phyloP scores from a whole-genome alignment of 2,113 vertebrate genomes.

The Rafetus swinhoei region DNA sequence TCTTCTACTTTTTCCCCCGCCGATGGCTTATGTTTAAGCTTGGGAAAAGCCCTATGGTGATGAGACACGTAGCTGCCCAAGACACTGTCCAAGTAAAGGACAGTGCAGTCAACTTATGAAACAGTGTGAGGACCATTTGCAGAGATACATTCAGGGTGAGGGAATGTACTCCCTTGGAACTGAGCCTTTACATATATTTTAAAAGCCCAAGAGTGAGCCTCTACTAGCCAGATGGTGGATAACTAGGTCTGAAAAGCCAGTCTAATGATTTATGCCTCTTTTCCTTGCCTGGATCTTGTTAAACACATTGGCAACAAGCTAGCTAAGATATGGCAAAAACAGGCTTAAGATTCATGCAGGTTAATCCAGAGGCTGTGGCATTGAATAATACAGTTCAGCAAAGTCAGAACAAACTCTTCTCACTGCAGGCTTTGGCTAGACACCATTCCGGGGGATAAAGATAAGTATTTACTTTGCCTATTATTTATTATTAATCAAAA shows the following conservation, averaged over 20 bases:
- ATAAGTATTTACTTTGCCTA: constrained; percentile 33
- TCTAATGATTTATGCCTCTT: background rate
- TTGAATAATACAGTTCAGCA: background rate
- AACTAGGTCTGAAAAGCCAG: background rate
- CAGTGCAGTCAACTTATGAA: background rate
- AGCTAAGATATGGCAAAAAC: background rate
- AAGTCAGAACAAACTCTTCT: constrained; percentile 20
- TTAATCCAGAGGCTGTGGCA: background rate
- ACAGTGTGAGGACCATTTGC: background rate
- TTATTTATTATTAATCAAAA: constrained; percentile 55
- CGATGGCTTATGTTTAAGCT: background rate
- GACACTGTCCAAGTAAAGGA: background rate
- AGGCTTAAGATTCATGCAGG: background rate
- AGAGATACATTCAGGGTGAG: background rate
- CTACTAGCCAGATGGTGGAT: background rate
- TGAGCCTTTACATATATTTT: too few species aligned
- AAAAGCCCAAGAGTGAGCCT: background rate
- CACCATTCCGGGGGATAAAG: background rate
- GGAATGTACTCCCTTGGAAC: background rate
- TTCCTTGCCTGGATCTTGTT: background rate
- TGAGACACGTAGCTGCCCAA: background rate
- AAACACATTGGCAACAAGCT: background rate
- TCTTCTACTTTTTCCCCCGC: background rate
- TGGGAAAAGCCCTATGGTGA: background rate
- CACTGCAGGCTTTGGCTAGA: constrained; percentile 8